These are phyloP conservation scores for Ectobius pallidus DNA, from an alignment of 2,888 invertebrate genomes.

Conservation along the genomic window DNA sequence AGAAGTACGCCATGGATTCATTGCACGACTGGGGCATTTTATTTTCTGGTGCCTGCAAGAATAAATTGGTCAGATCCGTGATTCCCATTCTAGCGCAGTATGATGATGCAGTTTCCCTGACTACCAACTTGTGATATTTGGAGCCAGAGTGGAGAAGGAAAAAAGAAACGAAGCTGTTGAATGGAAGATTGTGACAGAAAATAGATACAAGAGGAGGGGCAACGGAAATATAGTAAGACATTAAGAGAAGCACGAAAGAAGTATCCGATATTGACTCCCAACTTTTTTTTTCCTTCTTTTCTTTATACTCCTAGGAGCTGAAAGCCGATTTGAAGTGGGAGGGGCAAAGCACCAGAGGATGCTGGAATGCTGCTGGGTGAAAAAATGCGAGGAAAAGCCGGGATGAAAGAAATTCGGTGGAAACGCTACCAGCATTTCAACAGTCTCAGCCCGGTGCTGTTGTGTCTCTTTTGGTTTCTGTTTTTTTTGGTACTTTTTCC, in stretches of 20 bases:
- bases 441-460: not conserved
- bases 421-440: slow-evolving; percentile 29
- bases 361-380: slow-evolving; percentile 3
- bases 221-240: slow-evolving; percentile 12
- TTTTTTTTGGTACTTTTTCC: slow-evolving; percentile 1
- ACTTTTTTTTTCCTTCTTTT: not conserved
- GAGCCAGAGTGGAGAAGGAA: not conserved
- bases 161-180: not conserved
- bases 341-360: slow-evolving; percentile 9
- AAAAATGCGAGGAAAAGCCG: slow-evolving; percentile 28
- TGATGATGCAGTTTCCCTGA: no score
- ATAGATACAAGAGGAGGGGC: not conserved
- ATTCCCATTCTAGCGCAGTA: no score
- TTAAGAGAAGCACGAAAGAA: slow-evolving; percentile 16
- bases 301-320: slow-evolving; percentile 21
- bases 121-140: no score
- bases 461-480: not conserved
- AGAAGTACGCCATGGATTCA: no score
- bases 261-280: slow-evolving; percentile 32
- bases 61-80: no score
- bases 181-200: not conserved
- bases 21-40: no score
- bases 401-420: slow-evolving; percentile 35
- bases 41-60: no score
- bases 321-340: slow-evolving; percentile 35